Conservation (phyloP, 2,797 vertebrate genomes). For the Poeciliopsis presidionis region DNA sequence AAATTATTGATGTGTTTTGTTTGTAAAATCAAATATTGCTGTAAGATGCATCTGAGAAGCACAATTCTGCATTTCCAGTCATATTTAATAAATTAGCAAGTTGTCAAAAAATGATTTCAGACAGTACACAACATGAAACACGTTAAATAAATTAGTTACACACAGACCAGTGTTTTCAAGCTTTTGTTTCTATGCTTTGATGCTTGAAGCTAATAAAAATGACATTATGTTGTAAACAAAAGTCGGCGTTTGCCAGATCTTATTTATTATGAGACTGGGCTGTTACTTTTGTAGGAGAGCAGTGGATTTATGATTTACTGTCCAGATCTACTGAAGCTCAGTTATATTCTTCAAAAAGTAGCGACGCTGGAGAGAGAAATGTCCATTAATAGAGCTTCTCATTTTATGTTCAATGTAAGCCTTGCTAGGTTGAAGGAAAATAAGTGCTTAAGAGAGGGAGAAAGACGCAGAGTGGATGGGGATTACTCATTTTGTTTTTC, state of each 20-base stretch:
- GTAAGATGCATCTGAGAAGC: background rate
- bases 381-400: slow-evolving; percentile 21
- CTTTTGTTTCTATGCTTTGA: background rate
- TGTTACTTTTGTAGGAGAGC: background rate
- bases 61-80: background rate
- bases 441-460: slow-evolving; percentile 3
- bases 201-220: background rate
- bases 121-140: background rate
- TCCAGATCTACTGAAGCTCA: background rate
- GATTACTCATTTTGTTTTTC: slow-evolving; percentile 24
- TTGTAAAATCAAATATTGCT: background rate
- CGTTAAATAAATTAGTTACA: background rate
- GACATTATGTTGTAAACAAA: background rate
- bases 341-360: slow-evolving; percentile 7
- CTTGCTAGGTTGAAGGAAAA: slow-evolving; percentile 8
- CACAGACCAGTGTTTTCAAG: background rate
- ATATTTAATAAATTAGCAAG: background rate
- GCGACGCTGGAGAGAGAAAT: slow-evolving; percentile 7
- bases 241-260: background rate
- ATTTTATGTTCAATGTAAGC: slow-evolving; percentile 36
- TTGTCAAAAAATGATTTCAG: background rate
- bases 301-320: background rate
- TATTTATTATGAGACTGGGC: background rate
- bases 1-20: background rate
- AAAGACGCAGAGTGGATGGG: background rate